Evolutionary conservation across 2,888 invertebrate genomes (phyloP).

Genomic region (Epistrophe grossulariae): DNA sequence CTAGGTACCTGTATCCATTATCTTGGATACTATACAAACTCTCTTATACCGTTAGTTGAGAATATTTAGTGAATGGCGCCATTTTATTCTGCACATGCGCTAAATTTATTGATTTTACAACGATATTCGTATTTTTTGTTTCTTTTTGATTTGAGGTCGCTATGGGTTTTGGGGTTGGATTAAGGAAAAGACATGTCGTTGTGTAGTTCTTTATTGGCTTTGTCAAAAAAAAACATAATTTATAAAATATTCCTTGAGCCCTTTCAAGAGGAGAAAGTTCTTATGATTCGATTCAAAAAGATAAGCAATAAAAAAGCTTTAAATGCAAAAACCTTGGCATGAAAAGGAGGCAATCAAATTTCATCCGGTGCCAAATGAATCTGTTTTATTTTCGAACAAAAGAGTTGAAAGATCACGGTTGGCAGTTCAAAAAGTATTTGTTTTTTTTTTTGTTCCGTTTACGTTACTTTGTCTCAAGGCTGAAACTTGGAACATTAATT

Average conservation of each 20-base stretch:
- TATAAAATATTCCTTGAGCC: constrained; percentile 1
- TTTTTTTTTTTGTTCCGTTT: neutral
- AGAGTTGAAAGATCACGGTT: constrained; percentile 34
- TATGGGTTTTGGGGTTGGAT: neutral
- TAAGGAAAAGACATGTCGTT: neutral
- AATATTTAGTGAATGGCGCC: constrained; percentile 69
- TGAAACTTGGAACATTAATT: neutral
- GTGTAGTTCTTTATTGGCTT: constrained; percentile 4
- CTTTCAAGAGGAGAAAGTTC: constrained; percentile 27
- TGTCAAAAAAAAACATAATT: constrained; percentile 21
- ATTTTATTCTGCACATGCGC: constrained; percentile 59
- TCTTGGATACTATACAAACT: neutral
- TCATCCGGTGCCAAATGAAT: constrained; percentile 28
- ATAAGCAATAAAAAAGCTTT: constrained; percentile 44
- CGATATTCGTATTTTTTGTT: neutral
- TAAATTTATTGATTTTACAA: constrained; percentile 65
- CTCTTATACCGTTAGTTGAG: constrained; percentile 26
- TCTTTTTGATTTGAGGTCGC: constrained; percentile 5
- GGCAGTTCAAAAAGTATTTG: neutral
- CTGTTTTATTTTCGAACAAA: constrained; percentile 6
- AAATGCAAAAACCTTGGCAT: constrained; percentile 60
- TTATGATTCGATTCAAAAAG: constrained; percentile 53
- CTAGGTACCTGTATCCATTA: constrained; percentile 8
- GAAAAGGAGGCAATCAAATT: constrained; percentile 39
- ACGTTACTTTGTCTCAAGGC: constrained; percentile 26